Percentiles rank a stretch among this genome's conserved stretches.
Conservation (phyloP, 2,888 invertebrate genomes). For the Proisotoma minuta region DNA sequence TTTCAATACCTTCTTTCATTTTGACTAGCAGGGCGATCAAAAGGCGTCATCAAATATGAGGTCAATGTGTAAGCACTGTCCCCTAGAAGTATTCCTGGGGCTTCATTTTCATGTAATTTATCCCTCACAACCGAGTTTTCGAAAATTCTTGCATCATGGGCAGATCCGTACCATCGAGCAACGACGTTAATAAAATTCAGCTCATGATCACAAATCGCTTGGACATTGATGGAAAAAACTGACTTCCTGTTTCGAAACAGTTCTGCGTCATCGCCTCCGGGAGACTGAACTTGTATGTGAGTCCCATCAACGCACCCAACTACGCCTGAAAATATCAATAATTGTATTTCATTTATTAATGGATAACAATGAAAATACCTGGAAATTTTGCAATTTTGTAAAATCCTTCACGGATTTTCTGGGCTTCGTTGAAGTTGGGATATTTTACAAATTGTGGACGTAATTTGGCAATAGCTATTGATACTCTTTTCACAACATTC, state of each 20-base stretch:
- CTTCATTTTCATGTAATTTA: background rate
- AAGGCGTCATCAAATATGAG: slow-evolving; percentile 20
- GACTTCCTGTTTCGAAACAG: slow-evolving; percentile 27
- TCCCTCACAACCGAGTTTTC: background rate
- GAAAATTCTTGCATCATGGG: slow-evolving; percentile 24
- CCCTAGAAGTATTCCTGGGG: slow-evolving; percentile 19
- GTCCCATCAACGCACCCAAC: slow-evolving; percentile 24
- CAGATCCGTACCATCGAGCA: slow-evolving; percentile 26
- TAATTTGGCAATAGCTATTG: slow-evolving; percentile 15
- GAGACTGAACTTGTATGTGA: slow-evolving; percentile 20
- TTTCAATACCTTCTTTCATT: slow-evolving; percentile 3
- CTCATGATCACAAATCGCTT: slow-evolving; percentile 22
- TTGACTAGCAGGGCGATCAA: background rate
- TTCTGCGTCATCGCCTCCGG: slow-evolving; percentile 27
- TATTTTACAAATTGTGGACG: slow-evolving; percentile 8
- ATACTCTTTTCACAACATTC: slow-evolving; percentile 20
- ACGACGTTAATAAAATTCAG: slow-evolving; percentile 24
- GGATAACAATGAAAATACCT: too few relatives aligned
- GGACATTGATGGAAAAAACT: slow-evolving; percentile 27
- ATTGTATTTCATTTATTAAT: background rate
- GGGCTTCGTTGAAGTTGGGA: slow-evolving; percentile 14
- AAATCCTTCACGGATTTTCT: slow-evolving; percentile 7
- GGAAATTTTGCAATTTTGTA: slow-evolving; percentile 21
- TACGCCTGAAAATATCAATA: slow-evolving; percentile 16
- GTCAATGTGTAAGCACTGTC: slow-evolving; percentile 19